These are phyloP conservation scores for Leptopilina clavipes DNA, from an alignment of 1,140 invertebrate genomes.

Conservation along the genomic window DNA sequence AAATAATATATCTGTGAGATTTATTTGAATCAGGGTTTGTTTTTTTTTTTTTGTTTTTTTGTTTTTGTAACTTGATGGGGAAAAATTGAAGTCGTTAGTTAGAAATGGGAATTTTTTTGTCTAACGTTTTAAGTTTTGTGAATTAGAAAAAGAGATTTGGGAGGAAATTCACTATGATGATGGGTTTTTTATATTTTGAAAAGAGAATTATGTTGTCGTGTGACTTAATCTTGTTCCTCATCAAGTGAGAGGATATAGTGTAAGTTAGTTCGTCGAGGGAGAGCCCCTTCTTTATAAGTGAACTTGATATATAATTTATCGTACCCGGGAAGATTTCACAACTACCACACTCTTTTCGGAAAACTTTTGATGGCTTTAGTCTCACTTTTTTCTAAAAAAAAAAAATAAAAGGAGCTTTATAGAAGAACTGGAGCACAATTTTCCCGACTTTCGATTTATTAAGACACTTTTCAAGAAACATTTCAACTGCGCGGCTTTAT, in stretches of 20 bases:
- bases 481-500: too few relatives aligned
- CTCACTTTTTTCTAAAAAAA: neutral
- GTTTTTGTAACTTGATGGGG: too few relatives aligned
- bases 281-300: constrained; percentile 24
- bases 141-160: constrained; percentile 1
- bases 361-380: constrained; percentile 33
- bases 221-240: constrained; percentile 20
- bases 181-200: neutral
- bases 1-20: too few relatives aligned
- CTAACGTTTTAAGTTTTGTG: too few relatives aligned
- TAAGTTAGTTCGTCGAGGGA: constrained; percentile 16
- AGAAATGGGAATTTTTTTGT: too few relatives aligned
- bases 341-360: constrained; percentile 2
- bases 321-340: constrained; percentile 27
- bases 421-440: constrained; percentile 14
- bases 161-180: constrained; percentile 1
- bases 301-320: constrained; percentile 30
- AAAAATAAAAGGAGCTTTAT: neutral
- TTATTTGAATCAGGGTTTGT: too few relatives aligned
- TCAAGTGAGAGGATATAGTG: neutral
- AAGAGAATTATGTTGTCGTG: constrained; percentile 10
- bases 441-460: neutral
- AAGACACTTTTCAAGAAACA: too few relatives aligned
- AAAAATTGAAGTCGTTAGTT: too few relatives aligned
- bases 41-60: too few relatives aligned